Base-by-base conservation (phyloP, 2,797 vertebrate species). In the Cheirogaleus major region DNA sequence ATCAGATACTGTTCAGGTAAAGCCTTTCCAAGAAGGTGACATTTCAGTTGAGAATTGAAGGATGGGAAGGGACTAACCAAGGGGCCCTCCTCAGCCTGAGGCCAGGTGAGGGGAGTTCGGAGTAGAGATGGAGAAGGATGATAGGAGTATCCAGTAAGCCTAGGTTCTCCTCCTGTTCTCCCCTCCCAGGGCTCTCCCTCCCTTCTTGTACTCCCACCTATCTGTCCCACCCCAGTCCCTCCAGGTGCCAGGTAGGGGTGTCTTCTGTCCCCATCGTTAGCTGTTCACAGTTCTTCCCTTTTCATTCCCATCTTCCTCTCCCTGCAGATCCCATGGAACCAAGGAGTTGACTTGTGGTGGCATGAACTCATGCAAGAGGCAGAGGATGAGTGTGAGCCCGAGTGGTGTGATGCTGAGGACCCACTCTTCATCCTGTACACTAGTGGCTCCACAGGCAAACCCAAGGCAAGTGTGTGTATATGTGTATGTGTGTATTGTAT, bases 361-460 rank as follows among this genome's bases (percentile, higher is more conserved):
- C 99, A 99, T 30, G 97, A 99, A 38, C 98, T 99, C 97, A 93
- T 99, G 82, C 96, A 98, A 12, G 98, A 98, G 13, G 99, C 98
- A 52, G 99, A 99, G 8, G 98, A 98, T 0, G 99, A 99, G 97
- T 99, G 99, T 67, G 99, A 99, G n/a, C 99, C 99, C 0, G 99
- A 99, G 98, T 99, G 99, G 99, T 99, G 99, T 9, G 99, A 99
- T 1, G 99, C 99, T 0, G 99, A 99, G 97, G 99, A 99, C 86
- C 99, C 99, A 0, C 99, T 99, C 67, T 99, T 99, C 98, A 99
- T 99, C 97, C 99, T 99, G 72, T 99, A 99, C 97, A 99, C 99
- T 0, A 99, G 99, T 3, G 99, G 99, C 87, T 99, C 99, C 4
- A 99, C 99, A 0, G 99, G 99, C 22, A 99, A 99, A 97, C 99